A percentile compares a stretch with the other conserved stretches of the same genome.
Evolutionary conservation across 2,113 vertebrate genomes (phyloP).

Genomic region (Crotalus helleri): DNA sequence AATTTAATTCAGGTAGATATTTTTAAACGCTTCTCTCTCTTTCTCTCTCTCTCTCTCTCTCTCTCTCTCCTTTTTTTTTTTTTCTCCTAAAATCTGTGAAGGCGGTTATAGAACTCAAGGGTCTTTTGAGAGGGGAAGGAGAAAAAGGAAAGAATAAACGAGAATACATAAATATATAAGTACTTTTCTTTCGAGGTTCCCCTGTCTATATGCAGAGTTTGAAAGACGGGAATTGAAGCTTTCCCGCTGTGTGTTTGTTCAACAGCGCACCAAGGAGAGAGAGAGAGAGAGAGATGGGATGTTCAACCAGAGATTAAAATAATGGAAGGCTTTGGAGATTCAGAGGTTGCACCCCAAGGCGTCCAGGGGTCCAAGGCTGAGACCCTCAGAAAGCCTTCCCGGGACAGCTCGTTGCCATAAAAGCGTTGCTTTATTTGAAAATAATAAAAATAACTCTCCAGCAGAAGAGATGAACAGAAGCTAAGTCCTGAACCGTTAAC

Average conservation of each 20-base stretch:
- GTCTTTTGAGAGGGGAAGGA: neutral
- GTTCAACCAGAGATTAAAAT: slow-evolving; percentile 57
- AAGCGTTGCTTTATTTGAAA: neutral
- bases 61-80: too few species aligned
- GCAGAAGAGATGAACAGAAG: neutral
- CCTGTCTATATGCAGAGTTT: slow-evolving; percentile 41
- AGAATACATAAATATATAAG: neutral
- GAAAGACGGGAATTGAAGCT: slow-evolving; percentile 45
- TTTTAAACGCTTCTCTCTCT: neutral
- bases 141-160: neutral
- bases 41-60: neutral
- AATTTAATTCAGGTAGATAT: neutral
- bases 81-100: neutral
- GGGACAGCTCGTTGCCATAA: neutral
- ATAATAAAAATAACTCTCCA: neutral
- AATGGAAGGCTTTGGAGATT: neutral
- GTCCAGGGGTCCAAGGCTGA: neutral
- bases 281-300: slow-evolving; percentile 1
- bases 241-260: slow-evolving; percentile 49
- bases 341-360: neutral
- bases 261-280: slow-evolving; percentile 26
- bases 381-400: neutral
- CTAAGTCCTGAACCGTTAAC: neutral
- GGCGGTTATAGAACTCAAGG: neutral
- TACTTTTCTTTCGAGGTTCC: slow-evolving; percentile 47